Conservation (phyloP, 2,888 invertebrate species). For the Hecatera dysodea region DNA sequence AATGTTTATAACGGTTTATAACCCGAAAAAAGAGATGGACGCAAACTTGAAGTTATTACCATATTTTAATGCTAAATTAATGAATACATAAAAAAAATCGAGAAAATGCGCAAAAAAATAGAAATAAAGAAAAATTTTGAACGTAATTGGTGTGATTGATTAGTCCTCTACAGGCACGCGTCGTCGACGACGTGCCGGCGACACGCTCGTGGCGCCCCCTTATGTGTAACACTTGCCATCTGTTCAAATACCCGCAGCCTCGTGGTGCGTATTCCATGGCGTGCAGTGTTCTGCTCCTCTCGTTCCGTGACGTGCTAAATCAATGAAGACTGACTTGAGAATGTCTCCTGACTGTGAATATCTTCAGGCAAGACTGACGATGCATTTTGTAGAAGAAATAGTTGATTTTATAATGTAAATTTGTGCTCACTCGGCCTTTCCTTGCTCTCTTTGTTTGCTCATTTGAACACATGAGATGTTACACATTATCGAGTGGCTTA, state of each 20-base stretch:
- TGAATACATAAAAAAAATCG: conserved; percentile 84
- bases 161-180: conserved; percentile 77
- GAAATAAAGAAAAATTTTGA: conserved; percentile 90
- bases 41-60: conserved; percentile 89
- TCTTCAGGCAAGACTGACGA: conserved; percentile 81
- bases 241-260: conserved; percentile 77
- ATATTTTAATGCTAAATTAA: conserved; percentile 91
- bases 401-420: conserved; percentile 74
- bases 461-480: conserved; percentile 85
- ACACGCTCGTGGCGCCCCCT: conserved; percentile 70
- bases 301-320: conserved; percentile 74
- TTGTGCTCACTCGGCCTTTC: conserved; percentile 80
- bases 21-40: conserved; percentile 84
- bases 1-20: conserved; percentile 79
- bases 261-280: conserved; percentile 65
- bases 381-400: conserved; percentile 87
- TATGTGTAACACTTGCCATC: conserved; percentile 86
- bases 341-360: conserved; percentile 75
- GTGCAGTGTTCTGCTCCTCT: conserved; percentile 64
- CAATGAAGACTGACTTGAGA: conserved; percentile 81
- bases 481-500: conserved; percentile 80
- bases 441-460: conserved; percentile 84
- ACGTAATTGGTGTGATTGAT: conserved; percentile 83
- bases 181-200: conserved; percentile 57
- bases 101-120: conserved; percentile 85